Percentiles rank a stretch among this genome's conserved stretches.
phyloP scores from a whole-genome alignment of 2,113 vertebrate genomes.

The Elaphurus davidianus region DNA sequence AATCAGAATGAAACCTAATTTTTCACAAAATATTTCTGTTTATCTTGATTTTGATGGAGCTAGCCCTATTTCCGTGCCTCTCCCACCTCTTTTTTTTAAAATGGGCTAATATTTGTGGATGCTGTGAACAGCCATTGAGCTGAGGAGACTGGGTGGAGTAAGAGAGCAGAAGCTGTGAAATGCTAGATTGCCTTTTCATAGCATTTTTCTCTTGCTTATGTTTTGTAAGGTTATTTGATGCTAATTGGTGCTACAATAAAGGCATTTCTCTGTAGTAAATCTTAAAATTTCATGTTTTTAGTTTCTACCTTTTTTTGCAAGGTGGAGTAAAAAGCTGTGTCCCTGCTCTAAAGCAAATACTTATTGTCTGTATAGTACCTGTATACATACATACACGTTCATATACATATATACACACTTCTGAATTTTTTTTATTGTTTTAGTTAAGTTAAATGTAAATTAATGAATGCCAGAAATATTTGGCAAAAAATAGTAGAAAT shows the following conservation, averaged over 20 bases:
- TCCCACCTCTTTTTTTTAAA: not conserved
- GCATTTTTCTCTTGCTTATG: slow-evolving; percentile 67
- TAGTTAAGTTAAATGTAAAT: slow-evolving; percentile 47
- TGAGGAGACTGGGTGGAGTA: slow-evolving; percentile 88
- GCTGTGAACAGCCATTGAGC: slow-evolving; percentile 84
- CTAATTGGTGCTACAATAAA: slow-evolving; percentile 80
- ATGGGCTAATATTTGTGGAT: slow-evolving; percentile 80
- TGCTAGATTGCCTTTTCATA: slow-evolving; percentile 81
- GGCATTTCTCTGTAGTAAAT: slow-evolving; percentile 74
- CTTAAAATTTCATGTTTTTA: slow-evolving; percentile 75
- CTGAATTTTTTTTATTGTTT: slow-evolving; percentile 75
- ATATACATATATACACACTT: not conserved
- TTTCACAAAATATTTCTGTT: slow-evolving; percentile 56
- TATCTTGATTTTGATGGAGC: slow-evolving; percentile 52
- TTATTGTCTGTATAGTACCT: slow-evolving; percentile 70
- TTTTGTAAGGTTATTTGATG: slow-evolving; percentile 79
- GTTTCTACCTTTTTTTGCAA: slow-evolving; percentile 71
- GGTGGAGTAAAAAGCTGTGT: slow-evolving; percentile 74
- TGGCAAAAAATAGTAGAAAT: not conserved
- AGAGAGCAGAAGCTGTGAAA: slow-evolving; percentile 84
- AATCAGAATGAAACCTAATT: slow-evolving; percentile 74
- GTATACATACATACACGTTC: not conserved
- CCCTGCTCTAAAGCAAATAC: slow-evolving; percentile 61
- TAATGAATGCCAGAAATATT: slow-evolving; percentile 34
- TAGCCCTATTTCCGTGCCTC: slow-evolving; percentile 55